A percentile compares a stretch with the other conserved stretches of the same genome.
Evolutionary conservation across 2,888 invertebrate genomes (phyloP).

Genomic region (Melipona bicolor): DNA sequence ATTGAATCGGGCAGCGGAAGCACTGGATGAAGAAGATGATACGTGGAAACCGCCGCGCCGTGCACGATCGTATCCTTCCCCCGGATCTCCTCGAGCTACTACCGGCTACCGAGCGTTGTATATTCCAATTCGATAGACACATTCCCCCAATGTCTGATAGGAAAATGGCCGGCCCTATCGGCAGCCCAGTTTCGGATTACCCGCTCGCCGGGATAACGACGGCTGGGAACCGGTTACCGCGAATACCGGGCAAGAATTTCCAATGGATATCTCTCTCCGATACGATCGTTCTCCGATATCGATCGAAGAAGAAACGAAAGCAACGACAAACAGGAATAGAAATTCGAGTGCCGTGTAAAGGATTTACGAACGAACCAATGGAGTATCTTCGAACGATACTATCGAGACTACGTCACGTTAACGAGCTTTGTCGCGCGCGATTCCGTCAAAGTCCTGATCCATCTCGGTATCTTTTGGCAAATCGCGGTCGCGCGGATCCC

Average conservation of each 20-base stretch:
- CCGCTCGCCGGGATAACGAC: slow-evolving; percentile 54
- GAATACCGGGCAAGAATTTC: slow-evolving; percentile 52
- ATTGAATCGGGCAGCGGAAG: slow-evolving; percentile 43
- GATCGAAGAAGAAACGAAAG: slow-evolving; percentile 38
- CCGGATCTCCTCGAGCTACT: slow-evolving; percentile 52
- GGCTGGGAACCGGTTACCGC: slow-evolving; percentile 12
- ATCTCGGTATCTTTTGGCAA: not conserved
- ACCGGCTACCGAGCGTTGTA: slow-evolving; percentile 61
- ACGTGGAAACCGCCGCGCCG: slow-evolving; percentile 65
- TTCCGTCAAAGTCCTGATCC: slow-evolving; percentile 17
- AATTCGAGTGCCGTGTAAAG: not conserved
- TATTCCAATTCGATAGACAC: slow-evolving; percentile 78
- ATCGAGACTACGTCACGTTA: slow-evolving; percentile 2
- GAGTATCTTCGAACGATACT: not conserved
- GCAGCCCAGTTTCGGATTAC: slow-evolving; percentile 61
- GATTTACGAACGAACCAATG: slow-evolving; percentile 24
- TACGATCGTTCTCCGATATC: slow-evolving; percentile 43
- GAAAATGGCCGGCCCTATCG: slow-evolving; percentile 75
- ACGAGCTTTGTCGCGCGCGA: slow-evolving; percentile 32
- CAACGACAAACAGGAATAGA: slow-evolving; percentile 6
- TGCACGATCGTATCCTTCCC: slow-evolving; percentile 64
- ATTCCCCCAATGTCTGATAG: slow-evolving; percentile 75
- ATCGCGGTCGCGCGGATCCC: slow-evolving; percentile 31
- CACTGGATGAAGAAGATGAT: slow-evolving; percentile 65
- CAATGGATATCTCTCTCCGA: slow-evolving; percentile 46